phyloP scores from a whole-genome alignment of 2,888 invertebrate species.

The Lampropteryx suffumata region DNA sequence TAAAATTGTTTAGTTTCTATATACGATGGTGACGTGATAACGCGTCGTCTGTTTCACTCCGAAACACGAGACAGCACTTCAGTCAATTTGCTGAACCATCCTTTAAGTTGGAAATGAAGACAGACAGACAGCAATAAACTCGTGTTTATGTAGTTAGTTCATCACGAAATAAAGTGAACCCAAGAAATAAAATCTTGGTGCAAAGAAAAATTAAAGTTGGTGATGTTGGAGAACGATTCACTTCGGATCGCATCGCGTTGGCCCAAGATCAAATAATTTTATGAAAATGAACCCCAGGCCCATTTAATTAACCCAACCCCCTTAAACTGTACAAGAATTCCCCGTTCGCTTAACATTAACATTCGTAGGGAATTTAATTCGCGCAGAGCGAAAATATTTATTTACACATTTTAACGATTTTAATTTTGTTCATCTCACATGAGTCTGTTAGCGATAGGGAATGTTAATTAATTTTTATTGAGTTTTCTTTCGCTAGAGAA shows the following conservation, averaged over 20 bases:
- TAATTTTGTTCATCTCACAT: conserved; percentile 61
- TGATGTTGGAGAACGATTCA: conserved; percentile 63
- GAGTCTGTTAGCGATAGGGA: conserved; percentile 55
- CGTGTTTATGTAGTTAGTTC: conserved; percentile 61
- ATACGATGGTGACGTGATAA: conserved; percentile 9
- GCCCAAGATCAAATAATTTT: conserved; percentile 78
- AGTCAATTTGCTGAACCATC: conserved; percentile 53
- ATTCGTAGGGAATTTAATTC: conserved; percentile 77
- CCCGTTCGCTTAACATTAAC: conserved; percentile 75
- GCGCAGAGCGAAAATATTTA: conserved; percentile 60
- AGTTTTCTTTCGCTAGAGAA: conserved; percentile 68
- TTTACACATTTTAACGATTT: conserved; percentile 60
- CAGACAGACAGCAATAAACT: conserved; percentile 66
- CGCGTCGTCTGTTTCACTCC: conserved; percentile 31
- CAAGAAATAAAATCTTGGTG: conserved; percentile 44
- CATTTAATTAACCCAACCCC: conserved; percentile 80
- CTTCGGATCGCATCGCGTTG: conserved; percentile 61
- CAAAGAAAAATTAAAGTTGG: conserved; percentile 67
- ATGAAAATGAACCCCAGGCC: conserved; percentile 75
- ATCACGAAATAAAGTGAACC: conserved; percentile 50
- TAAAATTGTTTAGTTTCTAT: too few species aligned
- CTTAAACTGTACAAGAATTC: conserved; percentile 78
- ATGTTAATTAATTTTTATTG: conserved; percentile 70
- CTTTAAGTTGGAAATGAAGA: conserved; percentile 56
- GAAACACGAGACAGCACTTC: conserved; percentile 59